Evolutionary conservation across 2,888 invertebrate species (phyloP), one percentile per base, ranked within the genome.

Genomic region (Bibio marci): DNA sequence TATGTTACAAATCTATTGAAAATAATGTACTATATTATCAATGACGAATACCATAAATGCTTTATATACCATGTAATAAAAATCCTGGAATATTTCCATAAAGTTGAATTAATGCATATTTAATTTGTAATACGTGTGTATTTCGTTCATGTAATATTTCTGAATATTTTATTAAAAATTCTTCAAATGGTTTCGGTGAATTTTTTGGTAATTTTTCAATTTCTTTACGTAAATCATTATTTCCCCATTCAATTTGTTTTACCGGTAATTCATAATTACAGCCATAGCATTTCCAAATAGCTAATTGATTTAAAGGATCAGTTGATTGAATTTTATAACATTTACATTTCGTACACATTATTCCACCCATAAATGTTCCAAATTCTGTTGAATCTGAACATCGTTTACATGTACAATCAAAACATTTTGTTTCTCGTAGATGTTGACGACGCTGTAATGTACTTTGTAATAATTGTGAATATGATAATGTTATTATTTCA

Each of bases 351-450:
- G 67, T 66, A 49, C 80, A 80, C 40, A 67, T 65, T 35, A 77
- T 70, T 1, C 74, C 70, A 2, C 77, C 76, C 14, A 72, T 54
- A 56, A 70, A 65, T 12, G 72, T 74, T 7, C 70, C 71, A 34
- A 78, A 56, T 54, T 82, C 82, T 0, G 76, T 74, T 4, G 77
- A 73, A 58, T 81, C 81, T 22, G 53, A 57, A 49, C 82, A 82
- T 43, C 80, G 64, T 1, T 60, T 57, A 47, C 82, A 82, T 30
- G 58, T 58, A 49, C 82, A 82, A 37, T 70, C 69, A 46, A 81
- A 80, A 53, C 74, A 76, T 57, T 80, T 81, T 3, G 65, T 63
- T 38, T 62, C 63, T 46, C 62, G 64, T 4, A 82, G 57, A 55
- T 73, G 72, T 46, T 66, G 61, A 46, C 79, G 59, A 35, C 81